Conservation (phyloP, 2,113 vertebrate genomes). For the Naja naja region DNA sequence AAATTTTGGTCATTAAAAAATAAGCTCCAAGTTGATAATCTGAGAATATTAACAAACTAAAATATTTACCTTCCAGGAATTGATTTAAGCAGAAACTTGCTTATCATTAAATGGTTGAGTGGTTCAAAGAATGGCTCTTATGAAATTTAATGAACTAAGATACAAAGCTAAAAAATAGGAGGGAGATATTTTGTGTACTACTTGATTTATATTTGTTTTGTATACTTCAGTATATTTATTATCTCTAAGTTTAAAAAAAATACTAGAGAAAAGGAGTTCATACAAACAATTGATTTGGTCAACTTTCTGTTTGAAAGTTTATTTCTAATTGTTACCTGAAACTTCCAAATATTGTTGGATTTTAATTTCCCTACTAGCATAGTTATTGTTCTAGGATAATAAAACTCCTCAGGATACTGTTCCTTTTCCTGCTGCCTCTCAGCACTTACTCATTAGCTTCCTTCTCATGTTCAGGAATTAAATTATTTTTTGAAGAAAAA, state of each 20-base stretch:
- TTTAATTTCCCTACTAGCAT: neutral
- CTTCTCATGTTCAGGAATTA: neutral
- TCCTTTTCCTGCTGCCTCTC: neutral
- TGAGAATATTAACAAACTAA: neutral
- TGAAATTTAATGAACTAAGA: conserved; percentile 65
- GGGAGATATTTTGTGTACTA: conserved; percentile 26
- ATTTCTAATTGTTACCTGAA: neutral
- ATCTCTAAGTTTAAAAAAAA: neutral
- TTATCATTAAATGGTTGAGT: neutral
- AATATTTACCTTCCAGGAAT: neutral
- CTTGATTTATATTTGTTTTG: conserved; percentile 66
- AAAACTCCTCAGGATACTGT: neutral
- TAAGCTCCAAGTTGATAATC: neutral
- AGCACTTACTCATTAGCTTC: too few relatives aligned
- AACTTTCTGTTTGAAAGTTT: neutral
- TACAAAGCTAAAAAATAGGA: conserved; percentile 47
- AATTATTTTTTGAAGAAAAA: neutral
- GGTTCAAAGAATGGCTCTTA: conserved; percentile 42
- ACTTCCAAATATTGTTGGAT: neutral
- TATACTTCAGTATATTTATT: neutral
- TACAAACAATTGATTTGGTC: neutral
- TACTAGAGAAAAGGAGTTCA: neutral
- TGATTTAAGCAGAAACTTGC: neutral
- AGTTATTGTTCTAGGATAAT: neutral
- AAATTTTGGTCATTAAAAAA: neutral